Evolutionary conservation across 2,888 invertebrate species (phyloP).

Genomic region (Sesia bembeciformis): DNA sequence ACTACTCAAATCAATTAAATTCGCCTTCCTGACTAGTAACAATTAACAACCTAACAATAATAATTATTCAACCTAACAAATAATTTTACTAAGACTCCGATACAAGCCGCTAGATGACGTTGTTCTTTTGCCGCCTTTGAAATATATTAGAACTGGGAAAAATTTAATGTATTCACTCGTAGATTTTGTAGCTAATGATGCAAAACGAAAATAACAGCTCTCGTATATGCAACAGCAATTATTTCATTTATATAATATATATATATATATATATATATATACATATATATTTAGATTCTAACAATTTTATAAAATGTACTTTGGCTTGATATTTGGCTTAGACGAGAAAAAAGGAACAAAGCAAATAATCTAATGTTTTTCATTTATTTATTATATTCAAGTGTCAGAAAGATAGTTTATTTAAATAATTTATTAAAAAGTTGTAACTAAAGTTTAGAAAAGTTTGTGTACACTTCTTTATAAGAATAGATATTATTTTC

Average conservation of each 20-base stretch:
- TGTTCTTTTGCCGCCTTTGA: too few species aligned
- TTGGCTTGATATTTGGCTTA: constrained; percentile 67
- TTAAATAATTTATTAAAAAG: not conserved
- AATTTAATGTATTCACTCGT: too few species aligned
- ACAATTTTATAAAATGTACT: constrained; percentile 37
- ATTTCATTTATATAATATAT: constrained; percentile 15
- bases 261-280: constrained; percentile 6
- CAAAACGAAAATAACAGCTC: not conserved
- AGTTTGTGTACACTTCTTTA: constrained; percentile 33
- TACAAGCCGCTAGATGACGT: too few species aligned
- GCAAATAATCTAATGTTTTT: constrained; percentile 4
- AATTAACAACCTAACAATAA: too few species aligned
- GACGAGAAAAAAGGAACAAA: constrained; percentile 31
- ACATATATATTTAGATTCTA: constrained; percentile 14
- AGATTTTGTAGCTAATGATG: too few species aligned
- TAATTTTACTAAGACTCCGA: too few species aligned
- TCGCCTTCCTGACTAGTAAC: too few species aligned
- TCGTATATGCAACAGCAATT: constrained; percentile 13
- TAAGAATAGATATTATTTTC: constrained; percentile 40
- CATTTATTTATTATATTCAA: not conserved
- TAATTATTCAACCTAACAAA: too few species aligned
- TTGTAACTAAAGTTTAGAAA: constrained; percentile 18
- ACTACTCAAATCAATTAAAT: too few species aligned
- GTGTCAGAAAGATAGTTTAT: not conserved
- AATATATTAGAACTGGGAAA: too few species aligned